Evolutionary conservation across 2,888 invertebrate species (phyloP).

Genomic region (Netelia virgata): DNA sequence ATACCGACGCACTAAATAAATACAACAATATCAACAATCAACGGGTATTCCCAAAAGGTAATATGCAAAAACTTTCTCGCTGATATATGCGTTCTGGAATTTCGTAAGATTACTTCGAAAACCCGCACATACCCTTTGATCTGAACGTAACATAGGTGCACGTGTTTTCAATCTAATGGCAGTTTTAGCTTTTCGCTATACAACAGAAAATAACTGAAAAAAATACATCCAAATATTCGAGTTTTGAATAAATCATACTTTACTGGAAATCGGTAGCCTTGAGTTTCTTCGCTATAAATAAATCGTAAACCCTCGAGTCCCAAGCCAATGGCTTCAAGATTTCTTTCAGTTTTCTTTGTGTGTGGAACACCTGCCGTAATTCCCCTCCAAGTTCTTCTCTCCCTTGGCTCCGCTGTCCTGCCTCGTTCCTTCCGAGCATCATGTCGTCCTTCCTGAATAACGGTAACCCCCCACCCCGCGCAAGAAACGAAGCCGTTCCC

Average conservation of each 20-base stretch:
- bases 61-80: background rate
- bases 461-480: conserved; percentile 72
- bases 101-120: background rate
- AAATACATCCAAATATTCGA: too few relatives aligned
- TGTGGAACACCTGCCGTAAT: conserved; percentile 80
- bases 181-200: background rate
- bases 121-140: background rate
- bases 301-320: conserved; percentile 64
- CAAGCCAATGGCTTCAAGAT: conserved; percentile 76
- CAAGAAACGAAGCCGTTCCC: conserved; percentile 49
- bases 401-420: conserved; percentile 62
- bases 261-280: conserved; percentile 10
- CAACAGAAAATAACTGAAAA: background rate
- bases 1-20: background rate
- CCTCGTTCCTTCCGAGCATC: conserved; percentile 58
- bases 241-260: background rate
- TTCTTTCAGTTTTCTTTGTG: conserved; percentile 81
- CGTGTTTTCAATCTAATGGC: background rate
- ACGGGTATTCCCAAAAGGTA: background rate
- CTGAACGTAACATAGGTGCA: background rate
- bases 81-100: background rate
- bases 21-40: background rate
- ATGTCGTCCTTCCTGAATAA: conserved; percentile 76
- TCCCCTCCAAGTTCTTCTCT: conserved; percentile 74
- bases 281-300: conserved; percentile 52